These are phyloP conservation scores for Dolichotis patagonum DNA, from an alignment of 2,113 vertebrate species.

Conservation along the genomic window DNA sequence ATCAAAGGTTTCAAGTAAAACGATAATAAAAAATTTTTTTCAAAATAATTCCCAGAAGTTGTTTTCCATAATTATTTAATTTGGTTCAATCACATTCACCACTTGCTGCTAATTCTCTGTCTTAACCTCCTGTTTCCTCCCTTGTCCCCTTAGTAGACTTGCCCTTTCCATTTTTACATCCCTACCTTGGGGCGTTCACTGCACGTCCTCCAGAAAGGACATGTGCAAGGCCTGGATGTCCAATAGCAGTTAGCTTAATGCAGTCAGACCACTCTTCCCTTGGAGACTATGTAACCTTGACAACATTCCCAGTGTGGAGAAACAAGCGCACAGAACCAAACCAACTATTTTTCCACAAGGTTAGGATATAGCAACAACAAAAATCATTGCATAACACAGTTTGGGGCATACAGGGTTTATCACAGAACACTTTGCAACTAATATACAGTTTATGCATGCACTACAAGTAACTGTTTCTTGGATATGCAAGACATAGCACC, in stretches of 20 bases:
- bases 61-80: constrained; percentile 58
- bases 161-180: not conserved
- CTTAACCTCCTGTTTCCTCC: not conserved
- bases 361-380: constrained; percentile 64
- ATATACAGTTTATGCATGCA: constrained; percentile 38
- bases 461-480: constrained; percentile 39
- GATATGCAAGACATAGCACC: constrained; percentile 69
- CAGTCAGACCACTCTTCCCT: not conserved
- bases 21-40: constrained; percentile 27
- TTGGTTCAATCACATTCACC: not conserved
- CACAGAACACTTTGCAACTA: constrained; percentile 68
- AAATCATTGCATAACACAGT: constrained; percentile 62
- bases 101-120: not conserved
- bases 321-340: constrained; percentile 62
- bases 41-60: constrained; percentile 38
- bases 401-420: constrained; percentile 58
- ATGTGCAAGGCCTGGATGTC: not conserved
- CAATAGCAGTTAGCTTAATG: not conserved
- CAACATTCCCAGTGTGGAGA: not conserved
- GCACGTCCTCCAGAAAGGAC: not conserved
- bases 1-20: constrained; percentile 47
- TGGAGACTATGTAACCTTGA: not conserved
- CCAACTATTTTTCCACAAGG: constrained; percentile 45
- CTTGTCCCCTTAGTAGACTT: not conserved
- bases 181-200: not conserved